Evolutionary conservation across 2,113 vertebrate species (phyloP).

Genomic region (Meleagris gallopavo): DNA sequence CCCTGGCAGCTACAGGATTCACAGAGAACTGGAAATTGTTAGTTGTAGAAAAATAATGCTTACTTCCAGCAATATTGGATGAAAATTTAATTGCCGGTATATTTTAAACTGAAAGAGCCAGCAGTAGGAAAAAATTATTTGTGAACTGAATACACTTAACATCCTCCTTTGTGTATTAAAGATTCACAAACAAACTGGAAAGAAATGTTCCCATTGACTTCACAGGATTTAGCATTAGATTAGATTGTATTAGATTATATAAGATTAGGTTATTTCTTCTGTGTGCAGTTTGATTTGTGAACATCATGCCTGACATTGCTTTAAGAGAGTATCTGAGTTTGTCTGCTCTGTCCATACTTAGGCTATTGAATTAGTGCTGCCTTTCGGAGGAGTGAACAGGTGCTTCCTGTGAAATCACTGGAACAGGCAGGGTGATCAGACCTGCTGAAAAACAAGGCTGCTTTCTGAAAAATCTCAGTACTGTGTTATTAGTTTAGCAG

Average conservation of each 20-base stretch:
- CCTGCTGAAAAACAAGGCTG: background rate
- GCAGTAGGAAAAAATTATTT: background rate
- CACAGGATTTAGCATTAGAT: background rate
- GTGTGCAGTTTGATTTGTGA: background rate
- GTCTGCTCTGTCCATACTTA: background rate
- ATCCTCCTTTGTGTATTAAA: background rate
- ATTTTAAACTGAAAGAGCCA: background rate
- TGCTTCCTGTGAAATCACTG: background rate
- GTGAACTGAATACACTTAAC: background rate
- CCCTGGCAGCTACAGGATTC: background rate
- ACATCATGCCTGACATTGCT: background rate
- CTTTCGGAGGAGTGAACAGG: background rate
- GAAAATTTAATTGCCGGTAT: background rate
- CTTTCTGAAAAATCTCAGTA: background rate
- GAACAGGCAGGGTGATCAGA: background rate
- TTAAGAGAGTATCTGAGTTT: background rate
- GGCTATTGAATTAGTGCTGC: accelerated
- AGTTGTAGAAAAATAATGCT: background rate
- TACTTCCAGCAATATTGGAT: background rate
- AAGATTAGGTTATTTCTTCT: background rate
- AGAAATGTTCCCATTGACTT: background rate
- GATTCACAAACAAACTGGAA: background rate
- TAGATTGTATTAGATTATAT: background rate
- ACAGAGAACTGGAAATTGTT: background rate
- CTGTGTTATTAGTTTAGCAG: background rate